Percentiles rank a stretch among this genome's conserved stretches.
Evolutionary conservation across 2,888 invertebrate genomes (phyloP).

Genomic region (Dicranocentrus wangi): DNA sequence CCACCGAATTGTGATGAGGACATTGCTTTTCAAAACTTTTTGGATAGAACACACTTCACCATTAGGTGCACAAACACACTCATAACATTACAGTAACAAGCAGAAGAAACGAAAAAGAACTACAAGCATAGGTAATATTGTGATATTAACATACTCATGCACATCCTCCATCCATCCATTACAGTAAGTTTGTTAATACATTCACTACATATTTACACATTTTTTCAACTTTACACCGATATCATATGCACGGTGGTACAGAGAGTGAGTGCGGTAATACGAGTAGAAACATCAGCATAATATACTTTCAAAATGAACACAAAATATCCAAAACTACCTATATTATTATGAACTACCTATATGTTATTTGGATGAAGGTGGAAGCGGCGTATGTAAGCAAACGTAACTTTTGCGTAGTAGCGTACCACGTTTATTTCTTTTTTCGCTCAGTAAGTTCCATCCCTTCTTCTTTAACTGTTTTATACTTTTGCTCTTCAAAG

Average conservation of each 20-base stretch:
- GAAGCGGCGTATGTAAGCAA: background rate
- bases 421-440: no score
- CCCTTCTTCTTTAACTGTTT: background rate
- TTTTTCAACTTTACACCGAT: conserved; percentile 22
- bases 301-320: background rate
- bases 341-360: conserved; percentile 2
- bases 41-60: conserved; percentile 37
- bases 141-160: conserved; percentile 5
- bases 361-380: background rate
- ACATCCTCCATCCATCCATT: conserved; percentile 24
- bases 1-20: conserved; percentile 56
- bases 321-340: conserved; percentile 1
- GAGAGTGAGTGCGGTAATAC: background rate
- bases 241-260: background rate
- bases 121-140: conserved; percentile 12
- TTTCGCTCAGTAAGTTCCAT: no score
- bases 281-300: background rate
- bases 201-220: conserved; percentile 19
- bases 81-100: conserved; percentile 6
- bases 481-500: background rate
- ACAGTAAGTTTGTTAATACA: conserved; percentile 1
- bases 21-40: conserved; percentile 51
- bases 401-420: background rate
- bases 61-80: background rate
- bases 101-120: background rate